Evolutionary conservation across 2,113 vertebrate species (phyloP).

Genomic region (Cynopterus brachyotis): DNA sequence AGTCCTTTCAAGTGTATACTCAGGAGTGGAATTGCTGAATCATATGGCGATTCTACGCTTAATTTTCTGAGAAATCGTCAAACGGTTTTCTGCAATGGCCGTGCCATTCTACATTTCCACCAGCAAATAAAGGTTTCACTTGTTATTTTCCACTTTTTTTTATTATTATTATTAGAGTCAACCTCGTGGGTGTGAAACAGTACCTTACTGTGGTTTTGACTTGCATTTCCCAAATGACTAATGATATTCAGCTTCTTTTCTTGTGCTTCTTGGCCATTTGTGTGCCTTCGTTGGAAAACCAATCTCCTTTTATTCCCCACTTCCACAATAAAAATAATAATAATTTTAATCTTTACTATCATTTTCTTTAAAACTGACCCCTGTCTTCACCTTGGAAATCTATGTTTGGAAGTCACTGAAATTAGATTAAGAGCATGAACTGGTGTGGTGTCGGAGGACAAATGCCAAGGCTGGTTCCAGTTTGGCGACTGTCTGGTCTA

Average conservation of each 20-base stretch:
- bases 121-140: not conserved
- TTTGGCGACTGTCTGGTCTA: not conserved
- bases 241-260: not conserved
- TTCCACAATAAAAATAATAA: not conserved
- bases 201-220: not conserved
- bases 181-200: accelerated
- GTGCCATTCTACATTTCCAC: not conserved
- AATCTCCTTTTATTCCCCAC: not conserved
- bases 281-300: not conserved
- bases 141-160: not conserved
- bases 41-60: not conserved
- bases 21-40: not conserved
- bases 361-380: not conserved
- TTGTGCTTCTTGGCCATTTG: not conserved
- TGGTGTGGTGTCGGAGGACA: not conserved
- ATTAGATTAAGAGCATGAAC: not conserved
- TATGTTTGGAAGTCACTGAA: not conserved
- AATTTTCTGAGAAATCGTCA: not conserved
- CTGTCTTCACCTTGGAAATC: not conserved
- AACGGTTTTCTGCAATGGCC: not conserved
- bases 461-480: not conserved
- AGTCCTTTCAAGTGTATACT: not conserved
- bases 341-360: not conserved
- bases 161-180: not conserved
- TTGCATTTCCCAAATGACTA: not conserved